Conservation (phyloP, 2,888 invertebrate species). For the Tetrapedia diversipes region DNA sequence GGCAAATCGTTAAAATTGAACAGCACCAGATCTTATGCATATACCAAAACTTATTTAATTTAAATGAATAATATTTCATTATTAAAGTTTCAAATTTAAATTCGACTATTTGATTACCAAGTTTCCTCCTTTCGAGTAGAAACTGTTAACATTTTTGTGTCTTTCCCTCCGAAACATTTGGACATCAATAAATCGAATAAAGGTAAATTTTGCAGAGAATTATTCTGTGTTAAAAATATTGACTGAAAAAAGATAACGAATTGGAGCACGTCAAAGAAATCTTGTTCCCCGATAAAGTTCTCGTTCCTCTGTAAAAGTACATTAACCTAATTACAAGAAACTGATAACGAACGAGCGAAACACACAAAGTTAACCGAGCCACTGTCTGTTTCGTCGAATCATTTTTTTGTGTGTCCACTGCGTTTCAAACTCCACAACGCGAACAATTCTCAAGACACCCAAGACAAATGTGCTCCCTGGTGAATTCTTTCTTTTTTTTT, state of each 20-base stretch:
- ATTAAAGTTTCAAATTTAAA: too few relatives aligned
- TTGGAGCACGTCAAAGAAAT: conserved; percentile 5
- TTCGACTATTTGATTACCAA: too few relatives aligned
- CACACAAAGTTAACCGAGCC: background rate
- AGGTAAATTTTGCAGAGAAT: too few relatives aligned
- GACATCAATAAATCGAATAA: too few relatives aligned
- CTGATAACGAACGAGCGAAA: conserved; percentile 10
- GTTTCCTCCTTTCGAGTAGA: too few relatives aligned
- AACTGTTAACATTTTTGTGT: too few relatives aligned
- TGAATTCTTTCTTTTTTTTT: background rate
- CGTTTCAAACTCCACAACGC: background rate
- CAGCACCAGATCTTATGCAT: too few relatives aligned
- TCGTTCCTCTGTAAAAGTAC: background rate
- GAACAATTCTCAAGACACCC: background rate
- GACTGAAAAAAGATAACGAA: background rate
- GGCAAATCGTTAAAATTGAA: too few relatives aligned
- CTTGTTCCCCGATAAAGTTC: background rate
- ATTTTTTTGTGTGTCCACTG: background rate
- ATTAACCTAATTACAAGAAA: conserved; percentile 25
- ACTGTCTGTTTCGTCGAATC: background rate
- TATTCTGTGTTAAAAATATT: too few relatives aligned
- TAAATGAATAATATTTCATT: too few relatives aligned
- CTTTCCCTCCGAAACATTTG: too few relatives aligned
- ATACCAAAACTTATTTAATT: too few relatives aligned
- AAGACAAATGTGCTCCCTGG: background rate